Conservation (phyloP, 64 coral and sea anemone genomes). For the Anthopleura sola region DNA sequence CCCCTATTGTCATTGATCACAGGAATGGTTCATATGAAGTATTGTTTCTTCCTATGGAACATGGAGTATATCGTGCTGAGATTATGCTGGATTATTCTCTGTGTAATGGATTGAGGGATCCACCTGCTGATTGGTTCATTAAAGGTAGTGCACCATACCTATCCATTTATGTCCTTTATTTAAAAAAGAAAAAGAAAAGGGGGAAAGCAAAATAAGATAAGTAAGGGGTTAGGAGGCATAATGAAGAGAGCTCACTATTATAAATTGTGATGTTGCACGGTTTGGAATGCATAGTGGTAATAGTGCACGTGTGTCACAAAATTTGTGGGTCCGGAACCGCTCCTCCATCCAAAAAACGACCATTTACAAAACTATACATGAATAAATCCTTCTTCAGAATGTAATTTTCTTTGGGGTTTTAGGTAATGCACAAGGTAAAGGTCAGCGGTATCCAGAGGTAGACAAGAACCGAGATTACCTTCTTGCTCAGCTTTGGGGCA, state of each 20-base stretch:
- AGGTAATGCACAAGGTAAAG: slow-evolving; percentile 88
- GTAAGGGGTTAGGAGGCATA: too few relatives aligned
- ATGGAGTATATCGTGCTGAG: slow-evolving; percentile 20
- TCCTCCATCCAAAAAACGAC: too few relatives aligned
- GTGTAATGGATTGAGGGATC: slow-evolving; percentile 53
- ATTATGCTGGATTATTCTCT: slow-evolving; percentile 51
- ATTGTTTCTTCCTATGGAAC: slow-evolving; percentile 50
- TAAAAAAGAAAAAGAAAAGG: too few relatives aligned
- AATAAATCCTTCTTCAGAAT: too few relatives aligned
- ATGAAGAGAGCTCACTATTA: too few relatives aligned
- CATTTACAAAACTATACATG: too few relatives aligned
- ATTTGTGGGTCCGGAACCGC: too few relatives aligned
- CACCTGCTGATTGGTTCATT: slow-evolving; percentile 55
- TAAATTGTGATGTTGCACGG: too few relatives aligned
- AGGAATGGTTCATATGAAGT: slow-evolving; percentile 58
- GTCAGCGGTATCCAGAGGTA: slow-evolving; percentile 56
- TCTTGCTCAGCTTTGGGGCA: slow-evolving; percentile 51
- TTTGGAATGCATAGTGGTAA: too few relatives aligned
- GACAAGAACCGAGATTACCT: slow-evolving; percentile 69
- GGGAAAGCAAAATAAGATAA: too few relatives aligned
- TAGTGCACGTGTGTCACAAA: too few relatives aligned
- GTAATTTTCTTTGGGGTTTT: neutral
- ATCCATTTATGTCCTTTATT: too few relatives aligned
- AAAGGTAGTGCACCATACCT: slow-evolving; percentile 10
- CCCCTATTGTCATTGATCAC: slow-evolving; percentile 50